Evolutionary conservation across 2,113 vertebrate genomes (phyloP).

Genomic region (Malurus melanocephalus): DNA sequence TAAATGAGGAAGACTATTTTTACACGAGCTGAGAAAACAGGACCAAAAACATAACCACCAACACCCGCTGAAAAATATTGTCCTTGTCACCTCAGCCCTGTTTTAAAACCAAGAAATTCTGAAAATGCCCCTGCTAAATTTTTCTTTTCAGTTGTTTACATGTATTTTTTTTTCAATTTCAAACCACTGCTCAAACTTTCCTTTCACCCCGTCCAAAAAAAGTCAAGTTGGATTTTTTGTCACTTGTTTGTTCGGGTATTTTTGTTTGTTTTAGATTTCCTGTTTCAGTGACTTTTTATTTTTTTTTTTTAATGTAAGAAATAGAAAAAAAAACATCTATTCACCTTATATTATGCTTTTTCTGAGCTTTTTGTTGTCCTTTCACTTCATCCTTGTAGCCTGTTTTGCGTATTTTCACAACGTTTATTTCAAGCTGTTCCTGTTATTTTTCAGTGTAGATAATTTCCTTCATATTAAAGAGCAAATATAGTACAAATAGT

Average conservation of each 20-base stretch:
- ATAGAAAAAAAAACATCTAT: background rate
- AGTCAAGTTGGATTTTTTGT: background rate
- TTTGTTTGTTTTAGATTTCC: background rate
- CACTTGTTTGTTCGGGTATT: background rate
- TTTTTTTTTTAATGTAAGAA: background rate
- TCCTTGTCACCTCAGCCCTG: background rate
- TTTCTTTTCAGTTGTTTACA: background rate
- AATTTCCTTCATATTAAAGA: background rate
- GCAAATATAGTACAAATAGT: background rate
- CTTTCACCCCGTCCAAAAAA: background rate
- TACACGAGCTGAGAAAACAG: background rate
- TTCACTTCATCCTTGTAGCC: background rate
- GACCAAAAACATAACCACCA: background rate
- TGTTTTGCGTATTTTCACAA: background rate
- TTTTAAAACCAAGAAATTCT: background rate
- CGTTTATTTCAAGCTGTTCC: background rate
- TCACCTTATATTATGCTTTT: background rate
- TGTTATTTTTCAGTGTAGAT: background rate
- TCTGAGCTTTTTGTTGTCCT: background rate
- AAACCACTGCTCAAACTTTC: background rate
- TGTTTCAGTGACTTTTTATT: too few relatives aligned
- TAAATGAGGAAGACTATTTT: background rate
- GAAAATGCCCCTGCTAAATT: background rate
- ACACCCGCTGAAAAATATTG: background rate
- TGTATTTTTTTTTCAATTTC: background rate